Base-by-base conservation (phyloP, 1,140 invertebrate genomes). In the Magallana gigas region DNA sequence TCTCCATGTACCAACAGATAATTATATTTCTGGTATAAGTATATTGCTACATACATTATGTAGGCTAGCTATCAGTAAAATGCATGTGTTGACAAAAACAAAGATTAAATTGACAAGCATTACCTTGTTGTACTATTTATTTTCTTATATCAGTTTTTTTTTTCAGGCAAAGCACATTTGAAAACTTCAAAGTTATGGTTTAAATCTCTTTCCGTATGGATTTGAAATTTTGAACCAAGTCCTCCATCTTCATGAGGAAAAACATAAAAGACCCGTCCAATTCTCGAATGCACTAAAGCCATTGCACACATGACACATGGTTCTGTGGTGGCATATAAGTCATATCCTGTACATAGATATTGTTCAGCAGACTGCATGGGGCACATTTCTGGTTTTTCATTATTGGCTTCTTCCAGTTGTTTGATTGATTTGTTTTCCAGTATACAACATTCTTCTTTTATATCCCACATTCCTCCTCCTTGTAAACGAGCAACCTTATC, bases 101-200 rank as follows among this genome's bases (percentile, higher is more conserved):
- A 68, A 18, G 23, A 11, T 23, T 23, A 23, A 23, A 23, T 23
- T 48, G 36, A 48, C 36, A 48, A 48, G 36, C 36, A 48, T 48
- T 23, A 23, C 23, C 23, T 23, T 48, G 36, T 2, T 48, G 36
- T 48, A 48, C 36, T 48, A 48, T 48, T 48, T 48, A 48, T 48
- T 48, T 71, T 23, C 18, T 23, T 29, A 29, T 29, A 23, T 9
- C 23, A 29, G n/a, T 23, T 29, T 76, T 23, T 76, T 29, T 76
- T 76, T 29, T 2, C 5, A 29, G 68, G 18, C 36, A 90, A 56
- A 9, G 87, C 84, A 56, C 87, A 87, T 83, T 71, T 84, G 81
- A 92, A 97, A 1, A 98, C 98, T 95, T 97, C 96, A 95, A 97
- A 99, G 93, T 97, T 97, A 96, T 99, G 98, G 95, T 99, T 99